Evolutionary conservation across 1,140 invertebrate species (phyloP), one percentile per base, ranked within the genome.

Genomic region (Philopotamus ludificatus): DNA sequence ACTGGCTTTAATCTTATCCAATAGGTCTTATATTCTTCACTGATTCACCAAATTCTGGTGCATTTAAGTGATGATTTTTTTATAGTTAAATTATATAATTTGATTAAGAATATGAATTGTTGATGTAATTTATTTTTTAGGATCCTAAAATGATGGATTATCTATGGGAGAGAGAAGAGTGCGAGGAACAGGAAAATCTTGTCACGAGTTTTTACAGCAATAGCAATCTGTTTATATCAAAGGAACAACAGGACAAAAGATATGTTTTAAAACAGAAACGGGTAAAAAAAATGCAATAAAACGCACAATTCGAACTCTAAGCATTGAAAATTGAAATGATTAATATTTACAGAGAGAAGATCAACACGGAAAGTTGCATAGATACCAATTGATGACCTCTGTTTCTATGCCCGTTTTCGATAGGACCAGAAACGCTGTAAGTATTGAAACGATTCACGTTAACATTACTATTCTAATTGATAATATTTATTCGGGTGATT

Each of bases 401-500:
- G 91, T 96, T 15, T 91, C 93, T 62, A 89, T 93, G 82, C 94
- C 94, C 3, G 93, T 96, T 21, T 96, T 90, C 77, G 93, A 95
- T 80, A 82, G 86, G 71, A 84, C 89, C 9, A 83, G 87, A 67
- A 88, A 89, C 74, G 87, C 88, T 80, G 89, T 91, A 82, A 85
- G 87, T 82, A 28, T 55, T 1, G n/a, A 26, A 26, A 34, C 28
- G 28, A 34, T 9, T 47, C 16, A 15, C 4, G n/a, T n/a, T n/a
- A 20, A 18, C 9, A 51, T 34, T 59, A 10, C 57, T 44, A 1
- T 23, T 41, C 16, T 41, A 57, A 39, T 28, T 26, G 9, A 10
- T 8, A 47, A 47, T 18, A 10, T 8, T 47, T 16, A 12, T 47
- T 47, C 7, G 16, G 9, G 8, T 51, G 20, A 18, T n/a, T 16